Base-by-base conservation (phyloP, 2,113 vertebrate genomes). In the Capricornis sumatraensis region DNA sequence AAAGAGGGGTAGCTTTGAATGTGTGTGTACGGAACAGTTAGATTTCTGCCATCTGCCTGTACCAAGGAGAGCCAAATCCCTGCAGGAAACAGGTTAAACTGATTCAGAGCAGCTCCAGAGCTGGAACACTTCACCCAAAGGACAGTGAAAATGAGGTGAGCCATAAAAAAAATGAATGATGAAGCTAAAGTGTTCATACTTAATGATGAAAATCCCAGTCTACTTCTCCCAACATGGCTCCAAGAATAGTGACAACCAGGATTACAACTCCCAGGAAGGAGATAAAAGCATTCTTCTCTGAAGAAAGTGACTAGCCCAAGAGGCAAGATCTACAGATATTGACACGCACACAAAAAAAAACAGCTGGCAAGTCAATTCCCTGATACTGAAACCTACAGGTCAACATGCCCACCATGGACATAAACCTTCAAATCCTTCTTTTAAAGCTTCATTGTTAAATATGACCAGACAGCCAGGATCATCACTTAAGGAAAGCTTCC, bases 381-480 rank as follows among this genome's bases (percentile, higher is more conserved):
- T 53, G 91, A 74, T 28, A 28, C 19, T 53, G 40, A 91, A 94
- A 27, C 11, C 64, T 83, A 82, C 25, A 84, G 67, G 6, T 64
- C 53, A 85, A 85, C 7, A 91, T 16, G 67, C 12, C 53, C n/a
- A 45, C 6, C 12, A 82, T 81, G 36, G 36, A 55, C 14, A 91
- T 60, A 71, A n/a, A 85, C n/a, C 40, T 85, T 96, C 76, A 95
- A 84, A 87, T 87, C 10, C 55, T 55, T 50, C 30, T 81, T 88
- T 95, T 82, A 86, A 33, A 93, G 16, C 67, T 87, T 93, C 57
- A 84, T 10, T 89, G n/a, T 94, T 84, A 96, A 95, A 87, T 84
- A 84, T 76, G 58, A 82, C 36, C 74, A 86, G 64, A 55, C 2
- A 84, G 10, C 12, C 47, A 36, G 33, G 28, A 91, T 62, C 12